Conservation (phyloP, 37 sponge, comb jelly and placozoan species). For the Theonella swinhoei region DNA sequence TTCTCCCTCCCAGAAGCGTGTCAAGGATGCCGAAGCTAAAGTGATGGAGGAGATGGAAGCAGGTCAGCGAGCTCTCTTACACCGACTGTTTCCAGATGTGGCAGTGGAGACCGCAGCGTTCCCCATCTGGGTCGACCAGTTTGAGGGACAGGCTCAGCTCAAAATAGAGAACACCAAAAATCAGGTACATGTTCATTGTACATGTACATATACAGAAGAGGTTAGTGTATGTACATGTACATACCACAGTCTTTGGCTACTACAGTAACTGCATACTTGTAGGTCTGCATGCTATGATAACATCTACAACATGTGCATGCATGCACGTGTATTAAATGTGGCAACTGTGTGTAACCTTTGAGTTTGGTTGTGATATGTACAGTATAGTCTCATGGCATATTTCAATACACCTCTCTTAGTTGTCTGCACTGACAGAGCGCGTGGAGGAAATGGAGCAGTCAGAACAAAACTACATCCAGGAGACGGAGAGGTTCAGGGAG, state of each 20-base stretch:
- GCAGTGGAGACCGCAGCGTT: constrained; percentile 1
- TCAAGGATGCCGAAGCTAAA: not conserved
- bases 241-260: not conserved
- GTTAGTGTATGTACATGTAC: not conserved
- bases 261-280: no score
- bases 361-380: no score
- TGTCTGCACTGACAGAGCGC: not conserved
- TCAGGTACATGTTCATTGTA: no score
- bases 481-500: constrained; percentile 26
- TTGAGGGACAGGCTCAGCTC: constrained; percentile 20
- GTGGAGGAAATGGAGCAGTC: constrained; percentile 9
- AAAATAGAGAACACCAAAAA: not conserved
- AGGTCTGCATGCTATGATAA: not conserved
- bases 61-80: not conserved
- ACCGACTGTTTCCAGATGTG: constrained; percentile 39
- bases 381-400: no score
- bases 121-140: constrained; percentile 32
- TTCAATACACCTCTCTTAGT: no score
- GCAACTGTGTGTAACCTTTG: no score
- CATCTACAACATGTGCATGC: no score
- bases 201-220: not conserved
- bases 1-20: not conserved
- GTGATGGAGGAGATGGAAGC: not conserved
- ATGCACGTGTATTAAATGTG: no score
- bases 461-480: constrained; percentile 21